These are phyloP conservation scores for Sinelater perroti DNA, from an alignment of 2,888 invertebrate genomes.

Conservation along the genomic window DNA sequence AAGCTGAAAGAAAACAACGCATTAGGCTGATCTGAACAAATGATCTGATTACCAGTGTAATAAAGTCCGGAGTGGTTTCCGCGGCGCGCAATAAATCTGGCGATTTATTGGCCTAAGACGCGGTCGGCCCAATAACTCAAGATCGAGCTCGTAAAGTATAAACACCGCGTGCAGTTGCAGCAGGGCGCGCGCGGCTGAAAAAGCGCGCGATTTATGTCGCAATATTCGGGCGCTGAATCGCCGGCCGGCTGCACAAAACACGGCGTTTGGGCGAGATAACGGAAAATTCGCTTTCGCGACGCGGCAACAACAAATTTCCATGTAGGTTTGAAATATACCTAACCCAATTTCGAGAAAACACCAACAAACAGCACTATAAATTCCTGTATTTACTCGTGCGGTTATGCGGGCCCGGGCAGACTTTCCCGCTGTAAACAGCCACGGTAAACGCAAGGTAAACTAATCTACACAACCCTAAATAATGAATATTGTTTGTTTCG, in stretches of 20 bases:
- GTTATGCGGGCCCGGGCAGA: slow-evolving; percentile 40
- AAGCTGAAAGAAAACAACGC: slow-evolving; percentile 38
- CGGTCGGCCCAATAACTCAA: slow-evolving; percentile 40
- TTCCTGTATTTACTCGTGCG: slow-evolving; percentile 53
- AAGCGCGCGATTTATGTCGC: slow-evolving; percentile 4
- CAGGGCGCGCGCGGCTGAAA: neutral
- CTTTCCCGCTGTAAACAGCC: slow-evolving; percentile 42
- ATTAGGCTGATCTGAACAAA: slow-evolving; percentile 47
- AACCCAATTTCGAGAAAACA: slow-evolving; percentile 35
- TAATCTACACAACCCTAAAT: slow-evolving; percentile 56
- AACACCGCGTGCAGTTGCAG: slow-evolving; percentile 28
- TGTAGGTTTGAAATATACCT: slow-evolving; percentile 32
- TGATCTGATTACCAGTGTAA: slow-evolving; percentile 48
- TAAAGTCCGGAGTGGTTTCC: slow-evolving; percentile 46
- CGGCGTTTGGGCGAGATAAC: slow-evolving; percentile 9
- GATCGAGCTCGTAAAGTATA: slow-evolving; percentile 41
- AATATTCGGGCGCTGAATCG: neutral
- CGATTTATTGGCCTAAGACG: slow-evolving; percentile 45
- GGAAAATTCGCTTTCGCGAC: slow-evolving; percentile 17
- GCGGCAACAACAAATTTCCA: slow-evolving; percentile 27
- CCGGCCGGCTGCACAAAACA: neutral
- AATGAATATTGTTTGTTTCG: slow-evolving; percentile 58
- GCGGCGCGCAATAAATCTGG: slow-evolving; percentile 45
- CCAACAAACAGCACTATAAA: slow-evolving; percentile 50
- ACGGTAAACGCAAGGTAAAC: slow-evolving; percentile 47